These are phyloP conservation scores for Myrmecobius fasciatus DNA, from an alignment of 2,113 vertebrate genomes.

Conservation along the genomic window DNA sequence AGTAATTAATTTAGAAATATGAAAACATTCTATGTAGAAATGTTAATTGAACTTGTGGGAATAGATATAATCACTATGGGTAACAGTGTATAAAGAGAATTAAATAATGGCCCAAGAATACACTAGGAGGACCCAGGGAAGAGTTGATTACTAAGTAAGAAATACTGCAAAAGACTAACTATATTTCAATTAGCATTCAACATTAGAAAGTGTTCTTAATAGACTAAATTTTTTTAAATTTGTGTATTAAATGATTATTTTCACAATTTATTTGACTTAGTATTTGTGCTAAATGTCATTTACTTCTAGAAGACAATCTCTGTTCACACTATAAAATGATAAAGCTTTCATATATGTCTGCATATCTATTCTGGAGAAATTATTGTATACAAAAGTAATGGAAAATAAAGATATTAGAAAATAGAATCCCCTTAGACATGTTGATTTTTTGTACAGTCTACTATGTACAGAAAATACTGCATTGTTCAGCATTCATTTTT, in stretches of 20 bases:
- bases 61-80: neutral
- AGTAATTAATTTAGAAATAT: neutral
- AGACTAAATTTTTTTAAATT: neutral
- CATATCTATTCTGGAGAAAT: neutral
- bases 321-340: neutral
- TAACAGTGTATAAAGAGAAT: neutral
- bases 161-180: neutral
- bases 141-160: neutral
- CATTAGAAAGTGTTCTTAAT: neutral
- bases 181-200: neutral
- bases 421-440: neutral
- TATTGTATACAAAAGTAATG: slow-evolving; percentile 9
- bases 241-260: neutral
- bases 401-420: neutral
- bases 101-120: neutral
- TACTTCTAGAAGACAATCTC: neutral
- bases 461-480: neutral
- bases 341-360: neutral
- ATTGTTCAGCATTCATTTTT: slow-evolving; percentile 21
- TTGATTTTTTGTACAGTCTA: neutral
- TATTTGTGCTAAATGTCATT: neutral
- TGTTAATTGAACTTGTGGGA: neutral
- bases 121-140: neutral
- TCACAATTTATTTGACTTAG: neutral
- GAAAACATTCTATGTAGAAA: neutral